A percentile compares a stretch with the other conserved stretches of the same genome.
Conservation (phyloP, 2,888 invertebrate species). For the Abrostola triplasia region DNA sequence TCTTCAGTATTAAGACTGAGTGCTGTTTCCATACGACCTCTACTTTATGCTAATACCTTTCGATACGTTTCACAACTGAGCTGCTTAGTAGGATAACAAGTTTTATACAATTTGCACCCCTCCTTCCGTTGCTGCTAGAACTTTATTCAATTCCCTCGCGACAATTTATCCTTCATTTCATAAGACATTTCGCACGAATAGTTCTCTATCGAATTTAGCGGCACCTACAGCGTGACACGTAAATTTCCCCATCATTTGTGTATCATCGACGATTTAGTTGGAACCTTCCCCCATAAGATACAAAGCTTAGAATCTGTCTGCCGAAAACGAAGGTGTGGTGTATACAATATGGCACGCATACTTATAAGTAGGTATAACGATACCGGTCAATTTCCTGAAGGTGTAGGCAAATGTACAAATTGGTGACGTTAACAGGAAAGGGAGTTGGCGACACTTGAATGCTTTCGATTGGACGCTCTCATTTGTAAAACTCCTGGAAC, state of each 20-base stretch:
- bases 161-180: constrained; percentile 75
- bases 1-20: not conserved
- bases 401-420: constrained; percentile 47
- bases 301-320: constrained; percentile 43
- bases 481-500: constrained; percentile 44
- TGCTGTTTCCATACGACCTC: constrained; percentile 4
- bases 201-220: constrained; percentile 68
- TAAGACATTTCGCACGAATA: constrained; percentile 75
- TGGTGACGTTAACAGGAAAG: constrained; percentile 33
- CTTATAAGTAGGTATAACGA: constrained; percentile 25
- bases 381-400: constrained; percentile 49
- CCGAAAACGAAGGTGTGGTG: not conserved
- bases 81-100: constrained; percentile 28
- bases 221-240: constrained; percentile 62
- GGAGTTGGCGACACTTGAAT: constrained; percentile 67
- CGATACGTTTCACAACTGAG: constrained; percentile 26
- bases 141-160: constrained; percentile 64
- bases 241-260: constrained; percentile 54
- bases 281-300: constrained; percentile 40
- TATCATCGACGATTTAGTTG: constrained; percentile 35
- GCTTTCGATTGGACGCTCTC: constrained; percentile 49
- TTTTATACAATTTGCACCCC: constrained; percentile 44
- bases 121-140: constrained; percentile 47
- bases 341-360: not conserved
- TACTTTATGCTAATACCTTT: constrained; percentile 8